A percentile compares a stretch with the other conserved stretches of the same genome.
Evolutionary conservation across 2,797 vertebrate genomes (phyloP).

Genomic region (Crocidura indochinensis): DNA sequence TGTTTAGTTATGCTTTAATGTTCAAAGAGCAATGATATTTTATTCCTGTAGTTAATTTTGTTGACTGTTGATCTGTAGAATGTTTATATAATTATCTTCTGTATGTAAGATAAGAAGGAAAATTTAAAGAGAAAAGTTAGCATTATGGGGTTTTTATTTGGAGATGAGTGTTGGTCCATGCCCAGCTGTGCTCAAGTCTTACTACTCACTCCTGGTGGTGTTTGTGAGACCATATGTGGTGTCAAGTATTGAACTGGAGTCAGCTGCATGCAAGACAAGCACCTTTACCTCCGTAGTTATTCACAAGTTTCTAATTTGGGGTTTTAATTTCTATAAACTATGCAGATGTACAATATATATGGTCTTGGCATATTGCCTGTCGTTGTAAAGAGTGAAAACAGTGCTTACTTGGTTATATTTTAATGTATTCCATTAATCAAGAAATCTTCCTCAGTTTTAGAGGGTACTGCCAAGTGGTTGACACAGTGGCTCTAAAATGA

Average conservation of each 20-base stretch:
- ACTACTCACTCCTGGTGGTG: too few species aligned
- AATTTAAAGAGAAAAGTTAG: conserved; percentile 55
- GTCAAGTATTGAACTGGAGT: too few species aligned
- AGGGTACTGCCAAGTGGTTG: not conserved
- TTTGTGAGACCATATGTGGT: too few species aligned
- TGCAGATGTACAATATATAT: not conserved
- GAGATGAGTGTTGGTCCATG: too few species aligned
- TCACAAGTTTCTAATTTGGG: not conserved
- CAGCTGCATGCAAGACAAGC: too few species aligned
- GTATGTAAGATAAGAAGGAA: not conserved
- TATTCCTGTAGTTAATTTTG: conserved; percentile 58
- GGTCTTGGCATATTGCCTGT: not conserved
- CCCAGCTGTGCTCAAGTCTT: too few species aligned
- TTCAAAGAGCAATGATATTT: conserved; percentile 25
- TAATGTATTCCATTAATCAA: conserved; percentile 50
- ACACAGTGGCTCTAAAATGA: conserved; percentile 43
- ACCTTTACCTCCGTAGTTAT: too few species aligned
- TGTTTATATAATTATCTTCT: not conserved
- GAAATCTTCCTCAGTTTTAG: conserved; percentile 34
- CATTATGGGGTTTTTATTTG: not conserved
- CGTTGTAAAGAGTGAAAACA: conserved; percentile 7
- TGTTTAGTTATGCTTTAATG: conserved; percentile 31
- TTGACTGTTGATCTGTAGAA: conserved; percentile 16
- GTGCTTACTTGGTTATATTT: not conserved
- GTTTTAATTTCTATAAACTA: not conserved